Conservation (phyloP, 1,140 invertebrate genomes). For the Rhizoglyphus robini region DNA sequence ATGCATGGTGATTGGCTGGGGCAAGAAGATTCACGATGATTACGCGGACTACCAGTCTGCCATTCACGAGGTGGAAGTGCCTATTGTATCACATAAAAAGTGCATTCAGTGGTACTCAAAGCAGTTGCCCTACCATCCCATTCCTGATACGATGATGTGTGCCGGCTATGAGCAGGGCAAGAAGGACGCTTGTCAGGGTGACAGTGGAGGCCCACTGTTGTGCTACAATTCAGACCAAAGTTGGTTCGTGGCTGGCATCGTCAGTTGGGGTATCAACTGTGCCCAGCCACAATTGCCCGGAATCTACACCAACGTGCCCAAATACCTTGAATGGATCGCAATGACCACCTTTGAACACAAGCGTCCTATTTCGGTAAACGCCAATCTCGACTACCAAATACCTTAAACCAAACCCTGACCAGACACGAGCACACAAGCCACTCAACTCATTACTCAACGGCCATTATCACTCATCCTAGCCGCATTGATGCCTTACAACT, state of each 20-base stretch:
- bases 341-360: not conserved
- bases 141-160: constrained; percentile 26
- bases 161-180: constrained; percentile 20
- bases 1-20: constrained; percentile 29
- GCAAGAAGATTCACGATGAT: constrained; percentile 27
- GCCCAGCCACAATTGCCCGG: constrained; percentile 29
- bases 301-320: constrained; percentile 29
- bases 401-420: no score
- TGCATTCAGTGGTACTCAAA: constrained; percentile 28
- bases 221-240: constrained; percentile 38
- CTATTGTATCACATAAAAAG: constrained; percentile 26
- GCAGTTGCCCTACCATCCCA: constrained; percentile 23
- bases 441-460: no score
- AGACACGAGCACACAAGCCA: not conserved
- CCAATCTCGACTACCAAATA: not conserved
- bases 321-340: constrained; percentile 30
- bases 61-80: constrained; percentile 29
- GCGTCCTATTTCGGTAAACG: not conserved
- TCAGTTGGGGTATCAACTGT: constrained; percentile 30
- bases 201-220: constrained; percentile 27
- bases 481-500: no score
- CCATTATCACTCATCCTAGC: no score
- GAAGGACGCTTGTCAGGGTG: constrained; percentile 13
- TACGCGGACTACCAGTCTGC: constrained; percentile 29
- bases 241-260: constrained; percentile 28